These are phyloP conservation scores for Hepsetus odoe DNA, from an alignment of 2,113 vertebrate genomes.

Conservation along the genomic window DNA sequence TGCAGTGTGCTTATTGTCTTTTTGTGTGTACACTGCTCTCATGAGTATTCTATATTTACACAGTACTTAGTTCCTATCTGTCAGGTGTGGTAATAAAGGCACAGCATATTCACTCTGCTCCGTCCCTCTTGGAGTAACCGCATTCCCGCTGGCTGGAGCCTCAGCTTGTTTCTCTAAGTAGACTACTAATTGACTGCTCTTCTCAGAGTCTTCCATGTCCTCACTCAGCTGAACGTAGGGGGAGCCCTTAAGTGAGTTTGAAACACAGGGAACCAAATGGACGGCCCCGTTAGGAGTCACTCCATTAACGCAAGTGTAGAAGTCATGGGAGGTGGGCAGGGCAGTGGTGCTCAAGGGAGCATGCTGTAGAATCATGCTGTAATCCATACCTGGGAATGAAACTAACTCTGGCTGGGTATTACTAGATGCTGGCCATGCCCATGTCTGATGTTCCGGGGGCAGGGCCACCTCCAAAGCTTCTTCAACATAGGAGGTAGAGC, in stretches of 20 bases:
- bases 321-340: slow-evolving; percentile 54
- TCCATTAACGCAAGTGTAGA: slow-evolving; percentile 76
- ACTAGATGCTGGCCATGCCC: slow-evolving; percentile 26
- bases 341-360: not conserved
- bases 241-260: slow-evolving; percentile 32
- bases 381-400: slow-evolving; percentile 58
- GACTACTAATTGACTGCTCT: slow-evolving; percentile 45
- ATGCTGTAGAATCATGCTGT: slow-evolving; percentile 57
- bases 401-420: slow-evolving; percentile 31
- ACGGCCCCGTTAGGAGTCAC: slow-evolving; percentile 64
- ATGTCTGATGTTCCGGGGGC: not conserved
- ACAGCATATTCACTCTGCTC: slow-evolving; percentile 47
- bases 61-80: slow-evolving; percentile 33
- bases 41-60: not conserved
- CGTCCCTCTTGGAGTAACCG: not conserved
- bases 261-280: slow-evolving; percentile 71
- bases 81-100: slow-evolving; percentile 56
- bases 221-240: slow-evolving; percentile 1
- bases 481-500: not conserved
- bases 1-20: not conserved
- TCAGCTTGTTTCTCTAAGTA: slow-evolving; percentile 41
- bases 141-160: not conserved
- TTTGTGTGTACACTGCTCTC: not conserved
- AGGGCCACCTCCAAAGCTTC: not conserved
- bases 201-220: slow-evolving; percentile 15